phyloP scores from a whole-genome alignment of 1,140 invertebrate species.

The Drosophila nigromelanica region DNA sequence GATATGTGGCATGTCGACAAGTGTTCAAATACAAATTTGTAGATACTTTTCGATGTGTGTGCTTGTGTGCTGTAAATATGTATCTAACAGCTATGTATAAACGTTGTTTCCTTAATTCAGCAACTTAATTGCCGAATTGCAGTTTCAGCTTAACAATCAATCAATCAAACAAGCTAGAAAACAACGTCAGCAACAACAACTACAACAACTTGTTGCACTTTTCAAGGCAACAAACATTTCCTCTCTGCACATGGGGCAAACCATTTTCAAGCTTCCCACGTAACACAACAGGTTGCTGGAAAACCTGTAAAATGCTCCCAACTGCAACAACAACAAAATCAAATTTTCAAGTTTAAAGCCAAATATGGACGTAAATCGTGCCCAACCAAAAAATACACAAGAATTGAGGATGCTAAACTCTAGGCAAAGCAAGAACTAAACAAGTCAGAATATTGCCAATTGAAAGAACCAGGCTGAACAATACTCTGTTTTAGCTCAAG shows the following conservation, averaged over 20 bases:
- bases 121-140: constrained; percentile 67
- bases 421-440: constrained; percentile 27
- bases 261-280: constrained; percentile 60
- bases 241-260: constrained; percentile 24
- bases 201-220: constrained; percentile 46
- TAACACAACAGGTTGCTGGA: constrained; percentile 53
- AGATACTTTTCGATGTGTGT: constrained; percentile 25
- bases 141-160: constrained; percentile 54
- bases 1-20: constrained; percentile 29
- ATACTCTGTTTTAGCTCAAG: not conserved
- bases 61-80: constrained; percentile 51
- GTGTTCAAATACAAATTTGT: constrained; percentile 26
- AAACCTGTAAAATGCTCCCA: constrained; percentile 62
- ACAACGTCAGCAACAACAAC: constrained; percentile 38
- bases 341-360: constrained; percentile 73
- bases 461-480: not conserved
- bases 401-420: constrained; percentile 4
- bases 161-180: constrained; percentile 42
- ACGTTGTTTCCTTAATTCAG: constrained; percentile 69
- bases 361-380: constrained; percentile 66
- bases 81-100: constrained; percentile 37
- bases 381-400: constrained; percentile 14
- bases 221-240: constrained; percentile 49
- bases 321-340: constrained; percentile 37
- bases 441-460: not conserved